Evolutionary conservation across 2,797 vertebrate genomes (phyloP).

Genomic region (Cyprinodon diabolis): DNA sequence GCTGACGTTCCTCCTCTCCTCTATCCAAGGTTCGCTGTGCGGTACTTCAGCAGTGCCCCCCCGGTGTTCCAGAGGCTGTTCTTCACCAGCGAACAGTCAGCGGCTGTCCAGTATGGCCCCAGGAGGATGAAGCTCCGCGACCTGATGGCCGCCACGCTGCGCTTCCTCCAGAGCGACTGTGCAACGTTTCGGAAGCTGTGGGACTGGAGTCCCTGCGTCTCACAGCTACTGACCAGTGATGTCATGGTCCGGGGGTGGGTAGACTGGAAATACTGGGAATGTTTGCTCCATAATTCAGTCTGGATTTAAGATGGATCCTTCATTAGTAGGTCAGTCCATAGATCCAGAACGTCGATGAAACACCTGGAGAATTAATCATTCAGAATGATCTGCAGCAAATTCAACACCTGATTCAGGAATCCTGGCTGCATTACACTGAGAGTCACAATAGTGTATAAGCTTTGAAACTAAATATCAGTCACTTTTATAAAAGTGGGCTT

Average conservation of each 20-base stretch:
- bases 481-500: too few species aligned
- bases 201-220: constrained; percentile 98
- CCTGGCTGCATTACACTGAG: too few species aligned
- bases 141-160: constrained; percentile 94
- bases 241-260: constrained; percentile 92
- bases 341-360: too few species aligned
- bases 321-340: too few species aligned
- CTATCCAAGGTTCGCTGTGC: constrained; percentile 87
- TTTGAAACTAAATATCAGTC: too few species aligned
- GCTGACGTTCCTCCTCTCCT: background rate
- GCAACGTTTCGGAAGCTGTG: constrained; percentile 88
- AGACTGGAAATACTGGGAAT: background rate
- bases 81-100: constrained; percentile 91
- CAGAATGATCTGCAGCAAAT: too few species aligned
- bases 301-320: background rate
- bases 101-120: constrained; percentile 89
- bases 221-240: constrained; percentile 94
- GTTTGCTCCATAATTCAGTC: background rate
- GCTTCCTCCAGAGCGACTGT: constrained; percentile 89
- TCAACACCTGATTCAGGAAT: too few species aligned
- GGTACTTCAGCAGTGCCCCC: constrained; percentile 89
- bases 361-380: too few species aligned
- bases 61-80: constrained; percentile 97
- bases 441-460: too few species aligned
- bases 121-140: constrained; percentile 96